A percentile compares a stretch with the other conserved stretches of the same genome.
Evolutionary conservation across 2,797 vertebrate species (phyloP).

Genomic region (Aulostomus chinensis): DNA sequence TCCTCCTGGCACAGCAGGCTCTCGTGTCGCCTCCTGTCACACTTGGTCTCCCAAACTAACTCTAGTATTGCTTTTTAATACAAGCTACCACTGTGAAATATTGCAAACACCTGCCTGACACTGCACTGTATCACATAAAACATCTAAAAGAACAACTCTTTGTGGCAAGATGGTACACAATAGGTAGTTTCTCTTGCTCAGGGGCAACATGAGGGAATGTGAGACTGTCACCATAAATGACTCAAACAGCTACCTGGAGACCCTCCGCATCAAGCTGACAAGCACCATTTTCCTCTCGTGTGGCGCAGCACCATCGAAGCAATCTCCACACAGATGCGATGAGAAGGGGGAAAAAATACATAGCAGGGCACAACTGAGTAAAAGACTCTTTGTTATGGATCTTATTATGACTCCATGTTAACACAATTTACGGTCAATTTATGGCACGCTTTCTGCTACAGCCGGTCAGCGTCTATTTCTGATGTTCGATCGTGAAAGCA

Average conservation of each 20-base stretch:
- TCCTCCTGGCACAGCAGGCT: constrained; percentile 1
- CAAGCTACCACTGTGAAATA: constrained; percentile 1
- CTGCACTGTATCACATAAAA: constrained; percentile 9
- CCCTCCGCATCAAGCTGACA: constrained; percentile 19
- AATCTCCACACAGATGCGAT: not conserved
- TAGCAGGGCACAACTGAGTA: no score
- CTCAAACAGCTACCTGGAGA: constrained; percentile 13
- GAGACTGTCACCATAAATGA: constrained; percentile 10
- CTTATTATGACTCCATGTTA: no score
- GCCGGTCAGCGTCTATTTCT: no score
- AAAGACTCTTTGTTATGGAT: no score
- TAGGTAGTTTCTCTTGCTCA: constrained; percentile 16
- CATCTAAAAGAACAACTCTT: not conserved
- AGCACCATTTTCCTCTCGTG: constrained; percentile 12
- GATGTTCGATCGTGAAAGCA: no score
- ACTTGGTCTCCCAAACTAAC: constrained; percentile 14
- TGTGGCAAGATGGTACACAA: constrained; percentile 2
- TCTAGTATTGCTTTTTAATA: constrained; percentile 5
- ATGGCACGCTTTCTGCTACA: no score
- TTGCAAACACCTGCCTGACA: constrained; percentile 7
- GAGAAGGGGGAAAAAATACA: no score
- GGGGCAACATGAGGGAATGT: constrained; percentile 3
- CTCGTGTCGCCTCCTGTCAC: constrained; percentile 7
- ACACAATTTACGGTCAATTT: no score
- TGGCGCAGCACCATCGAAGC: not conserved